Percentiles rank a stretch among this genome's conserved stretches.
phyloP scores from a whole-genome alignment of 2,797 vertebrate genomes.

The Molossus alvarezi region DNA sequence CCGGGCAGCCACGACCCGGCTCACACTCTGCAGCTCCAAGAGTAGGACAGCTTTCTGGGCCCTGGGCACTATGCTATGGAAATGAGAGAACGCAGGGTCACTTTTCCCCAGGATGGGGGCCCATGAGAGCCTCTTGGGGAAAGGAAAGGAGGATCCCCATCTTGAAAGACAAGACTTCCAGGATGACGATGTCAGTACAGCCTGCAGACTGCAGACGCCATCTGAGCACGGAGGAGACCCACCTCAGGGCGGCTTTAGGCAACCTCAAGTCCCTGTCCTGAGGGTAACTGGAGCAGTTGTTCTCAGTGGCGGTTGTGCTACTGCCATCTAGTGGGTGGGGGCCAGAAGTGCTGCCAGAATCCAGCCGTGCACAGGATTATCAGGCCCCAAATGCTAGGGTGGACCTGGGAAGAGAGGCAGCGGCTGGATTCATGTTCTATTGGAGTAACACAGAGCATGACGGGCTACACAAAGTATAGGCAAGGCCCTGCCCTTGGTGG shows the following conservation, averaged over 20 bases:
- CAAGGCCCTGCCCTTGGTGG: not conserved
- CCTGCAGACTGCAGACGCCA: accelerated
- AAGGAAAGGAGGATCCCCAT: not conserved
- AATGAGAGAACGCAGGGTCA: not conserved
- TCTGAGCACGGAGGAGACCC: not conserved
- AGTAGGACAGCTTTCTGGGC: not conserved
- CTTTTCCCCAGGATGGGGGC: not conserved
- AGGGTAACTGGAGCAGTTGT: accelerated
- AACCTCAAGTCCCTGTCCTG: not conserved
- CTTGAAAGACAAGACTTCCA: not conserved
- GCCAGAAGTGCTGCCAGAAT: not conserved
- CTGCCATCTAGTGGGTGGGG: constrained; percentile 3
- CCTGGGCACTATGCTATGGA: accelerated
- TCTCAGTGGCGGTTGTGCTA: not conserved
- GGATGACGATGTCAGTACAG: not conserved
- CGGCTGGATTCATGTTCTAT: not conserved
- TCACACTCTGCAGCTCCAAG: not conserved
- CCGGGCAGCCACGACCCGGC: not conserved
- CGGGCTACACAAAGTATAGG: not conserved
- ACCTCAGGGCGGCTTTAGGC: not conserved
- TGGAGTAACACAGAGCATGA: not conserved
- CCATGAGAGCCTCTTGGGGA: not conserved
- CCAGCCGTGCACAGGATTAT: accelerated
- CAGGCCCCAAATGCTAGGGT: not conserved
- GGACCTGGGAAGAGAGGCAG: not conserved